Evolutionary conservation across 2,888 invertebrate species (phyloP).

Genomic region (Volucella bombylans): DNA sequence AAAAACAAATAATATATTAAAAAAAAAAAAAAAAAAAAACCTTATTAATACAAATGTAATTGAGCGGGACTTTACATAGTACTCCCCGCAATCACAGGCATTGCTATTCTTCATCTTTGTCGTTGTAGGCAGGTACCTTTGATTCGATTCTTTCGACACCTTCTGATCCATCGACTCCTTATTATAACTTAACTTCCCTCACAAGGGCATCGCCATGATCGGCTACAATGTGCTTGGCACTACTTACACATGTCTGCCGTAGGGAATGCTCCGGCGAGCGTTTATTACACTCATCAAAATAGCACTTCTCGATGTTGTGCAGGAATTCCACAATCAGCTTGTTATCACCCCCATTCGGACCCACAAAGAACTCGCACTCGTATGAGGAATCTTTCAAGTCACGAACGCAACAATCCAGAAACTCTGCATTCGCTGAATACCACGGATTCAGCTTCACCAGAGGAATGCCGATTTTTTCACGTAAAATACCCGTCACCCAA

Average conservation of each 20-base stretch:
- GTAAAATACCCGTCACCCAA: constrained; percentile 91
- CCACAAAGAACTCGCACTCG: constrained; percentile 88
- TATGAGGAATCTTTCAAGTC: constrained; percentile 84
- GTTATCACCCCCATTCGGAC: constrained; percentile 90
- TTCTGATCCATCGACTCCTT: constrained; percentile 42
- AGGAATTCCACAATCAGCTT: constrained; percentile 87
- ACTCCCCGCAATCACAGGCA: constrained; percentile 61
- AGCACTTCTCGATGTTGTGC: constrained; percentile 85
- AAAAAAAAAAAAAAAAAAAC: constrained; percentile 33
- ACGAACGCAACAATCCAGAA: constrained; percentile 88
- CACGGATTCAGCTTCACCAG: constrained; percentile 85
- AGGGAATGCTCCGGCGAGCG: constrained; percentile 83
- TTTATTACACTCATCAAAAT: constrained; percentile 83
- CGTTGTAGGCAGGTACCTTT: constrained; percentile 57
- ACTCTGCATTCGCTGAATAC: constrained; percentile 88
- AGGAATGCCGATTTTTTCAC: constrained; percentile 84
- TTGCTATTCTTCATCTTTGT: constrained; percentile 29
- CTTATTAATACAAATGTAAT: not conserved
- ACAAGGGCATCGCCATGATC: constrained; percentile 80
- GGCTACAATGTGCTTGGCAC: constrained; percentile 79
- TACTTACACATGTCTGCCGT: constrained; percentile 85
- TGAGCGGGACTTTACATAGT: constrained; percentile 21
- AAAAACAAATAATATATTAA: constrained; percentile 22
- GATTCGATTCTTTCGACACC: constrained; percentile 29
- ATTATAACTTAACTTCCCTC: constrained; percentile 77